phyloP scores from a whole-genome alignment of 2,797 vertebrate species.

The Clarias platycephalus region DNA sequence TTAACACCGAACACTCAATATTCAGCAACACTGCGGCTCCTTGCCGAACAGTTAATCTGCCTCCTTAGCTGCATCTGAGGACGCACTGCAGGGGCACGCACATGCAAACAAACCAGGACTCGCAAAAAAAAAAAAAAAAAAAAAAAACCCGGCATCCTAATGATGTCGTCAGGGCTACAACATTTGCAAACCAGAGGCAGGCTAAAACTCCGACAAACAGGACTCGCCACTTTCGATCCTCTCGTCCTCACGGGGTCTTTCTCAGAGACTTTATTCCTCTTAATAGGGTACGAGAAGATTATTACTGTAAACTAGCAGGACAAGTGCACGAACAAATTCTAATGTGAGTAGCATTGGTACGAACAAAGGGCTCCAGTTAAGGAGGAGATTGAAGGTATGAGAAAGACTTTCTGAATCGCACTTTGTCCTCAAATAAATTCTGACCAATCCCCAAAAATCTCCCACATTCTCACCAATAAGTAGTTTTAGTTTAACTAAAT shows the following conservation, averaged over 20 bases:
- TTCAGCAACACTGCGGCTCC: slow-evolving; percentile 39
- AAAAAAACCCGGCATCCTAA: background rate
- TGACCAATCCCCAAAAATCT: background rate
- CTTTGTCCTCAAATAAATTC: background rate
- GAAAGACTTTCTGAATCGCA: background rate
- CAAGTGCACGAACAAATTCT: background rate
- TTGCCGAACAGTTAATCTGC: slow-evolving; percentile 54
- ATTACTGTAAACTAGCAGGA: background rate
- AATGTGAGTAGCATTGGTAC: background rate
- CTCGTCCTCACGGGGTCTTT: background rate
- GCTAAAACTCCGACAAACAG: background rate
- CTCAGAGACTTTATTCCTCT: background rate
- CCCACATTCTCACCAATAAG: background rate
- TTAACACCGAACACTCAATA: slow-evolving; percentile 56
- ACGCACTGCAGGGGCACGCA: slow-evolving; percentile 14
- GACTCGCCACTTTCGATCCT: background rate
- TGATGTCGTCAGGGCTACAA: background rate
- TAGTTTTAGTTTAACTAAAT: background rate
- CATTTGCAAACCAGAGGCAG: background rate
- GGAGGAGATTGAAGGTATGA: background rate
- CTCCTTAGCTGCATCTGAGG: slow-evolving; percentile 11
- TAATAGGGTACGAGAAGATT: background rate
- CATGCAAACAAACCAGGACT: slow-evolving; percentile 12
- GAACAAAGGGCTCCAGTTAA: background rate
- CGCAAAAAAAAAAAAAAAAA: background rate